Evolutionary conservation across 2,888 invertebrate genomes (phyloP).

Genomic region (Amphiduros pacificus): DNA sequence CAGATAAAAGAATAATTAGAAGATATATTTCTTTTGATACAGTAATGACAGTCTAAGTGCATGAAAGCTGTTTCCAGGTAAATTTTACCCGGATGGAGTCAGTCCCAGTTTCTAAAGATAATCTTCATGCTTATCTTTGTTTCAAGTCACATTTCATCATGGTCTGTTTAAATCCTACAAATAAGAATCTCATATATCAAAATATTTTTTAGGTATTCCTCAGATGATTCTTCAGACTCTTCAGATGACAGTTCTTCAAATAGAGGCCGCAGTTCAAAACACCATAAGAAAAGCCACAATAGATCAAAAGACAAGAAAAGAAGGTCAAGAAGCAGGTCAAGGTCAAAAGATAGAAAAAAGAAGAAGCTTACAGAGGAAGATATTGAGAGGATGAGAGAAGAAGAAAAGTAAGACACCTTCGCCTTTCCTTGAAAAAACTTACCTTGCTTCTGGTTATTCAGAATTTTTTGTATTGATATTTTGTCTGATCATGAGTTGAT

Average conservation of each 20-base stretch:
- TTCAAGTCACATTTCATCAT: too few relatives aligned
- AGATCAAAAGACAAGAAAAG: not conserved
- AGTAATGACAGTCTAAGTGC: too few relatives aligned
- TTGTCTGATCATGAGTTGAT: not conserved
- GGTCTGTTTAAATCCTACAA: too few relatives aligned
- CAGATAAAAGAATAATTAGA: too few relatives aligned
- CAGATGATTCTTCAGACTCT: not conserved
- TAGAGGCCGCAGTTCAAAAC: not conserved
- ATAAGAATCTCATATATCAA: too few relatives aligned
- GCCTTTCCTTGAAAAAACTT: too few relatives aligned
- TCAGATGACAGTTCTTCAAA: not conserved
- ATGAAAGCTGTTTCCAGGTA: too few relatives aligned
- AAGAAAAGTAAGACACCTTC: not conserved
- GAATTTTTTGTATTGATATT: not conserved
- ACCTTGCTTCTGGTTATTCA: not conserved
- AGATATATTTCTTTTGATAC: too few relatives aligned
- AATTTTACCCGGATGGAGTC: too few relatives aligned
- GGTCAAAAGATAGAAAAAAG: conserved; percentile 1
- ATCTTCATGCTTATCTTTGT: too few relatives aligned
- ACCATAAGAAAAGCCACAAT: conserved; percentile 6
- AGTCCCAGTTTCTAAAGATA: too few relatives aligned
- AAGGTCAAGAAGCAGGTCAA: not conserved
- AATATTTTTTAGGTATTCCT: not conserved
- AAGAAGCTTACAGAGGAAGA: not conserved
- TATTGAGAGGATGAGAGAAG: not conserved